These are phyloP conservation scores for Pteria penguin DNA, from an alignment of 2,888 invertebrate genomes.

Conservation along the genomic window DNA sequence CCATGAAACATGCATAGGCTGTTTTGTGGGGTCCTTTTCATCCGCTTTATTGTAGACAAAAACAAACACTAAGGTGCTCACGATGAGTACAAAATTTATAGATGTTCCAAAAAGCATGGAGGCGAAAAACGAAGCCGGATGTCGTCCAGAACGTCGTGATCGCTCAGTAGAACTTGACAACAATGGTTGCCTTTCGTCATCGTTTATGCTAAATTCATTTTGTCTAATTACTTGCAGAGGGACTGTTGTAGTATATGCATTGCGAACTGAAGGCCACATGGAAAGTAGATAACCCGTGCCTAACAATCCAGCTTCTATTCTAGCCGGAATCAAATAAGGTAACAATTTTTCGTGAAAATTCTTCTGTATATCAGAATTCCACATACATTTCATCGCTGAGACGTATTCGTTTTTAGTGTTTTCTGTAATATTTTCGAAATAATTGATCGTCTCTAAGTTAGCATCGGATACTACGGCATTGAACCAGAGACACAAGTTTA, in stretches of 20 bases:
- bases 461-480: neutral
- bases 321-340: constrained; percentile 1
- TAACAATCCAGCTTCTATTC: neutral
- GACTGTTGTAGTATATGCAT: neutral
- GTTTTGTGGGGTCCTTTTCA: too few relatives aligned
- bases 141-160: neutral
- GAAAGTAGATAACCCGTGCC: neutral
- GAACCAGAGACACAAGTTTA: constrained; percentile 15
- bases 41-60: too few relatives aligned
- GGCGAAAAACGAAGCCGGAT: constrained; percentile 14
- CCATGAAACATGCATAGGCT: neutral
- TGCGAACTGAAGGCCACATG: constrained; percentile 1
- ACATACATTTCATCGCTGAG: neutral
- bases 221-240: neutral
- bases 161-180: neutral
- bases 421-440: neutral
- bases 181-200: neutral
- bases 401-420: neutral
- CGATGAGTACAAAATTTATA: constrained; percentile 7
- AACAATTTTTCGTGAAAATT: neutral
- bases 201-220: neutral
- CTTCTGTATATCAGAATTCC: constrained; percentile 1
- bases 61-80: constrained; percentile 6
- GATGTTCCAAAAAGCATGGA: constrained; percentile 6
- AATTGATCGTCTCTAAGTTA: neutral